A percentile compares a stretch with the other conserved stretches of the same genome.
Evolutionary conservation across 92 coral and sea anemone species (phyloP).

Genomic region (Porites evermanni): DNA sequence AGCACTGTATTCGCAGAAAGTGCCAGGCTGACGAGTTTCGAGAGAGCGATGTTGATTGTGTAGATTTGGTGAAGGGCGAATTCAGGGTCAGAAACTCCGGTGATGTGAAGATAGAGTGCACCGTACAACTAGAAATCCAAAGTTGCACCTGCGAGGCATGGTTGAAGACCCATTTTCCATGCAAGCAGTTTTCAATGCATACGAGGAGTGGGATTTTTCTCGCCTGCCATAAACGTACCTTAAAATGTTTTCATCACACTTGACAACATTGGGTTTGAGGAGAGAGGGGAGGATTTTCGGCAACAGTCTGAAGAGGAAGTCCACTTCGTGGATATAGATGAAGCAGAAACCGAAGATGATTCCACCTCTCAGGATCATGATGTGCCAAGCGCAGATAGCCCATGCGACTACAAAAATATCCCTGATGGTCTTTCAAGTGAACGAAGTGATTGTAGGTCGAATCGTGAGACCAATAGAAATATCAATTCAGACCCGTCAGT

Average conservation of each 20-base stretch:
- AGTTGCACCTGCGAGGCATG: slow-evolving; percentile 57
- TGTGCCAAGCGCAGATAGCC: too few species aligned
- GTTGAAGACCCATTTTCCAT: slow-evolving; percentile 41
- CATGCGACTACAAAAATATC: too few species aligned
- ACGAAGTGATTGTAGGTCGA: neutral
- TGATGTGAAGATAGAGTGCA: slow-evolving; percentile 10
- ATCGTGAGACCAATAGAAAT: slow-evolving; percentile 2
- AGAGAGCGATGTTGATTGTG: slow-evolving; percentile 52
- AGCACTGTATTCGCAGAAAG: slow-evolving; percentile 44
- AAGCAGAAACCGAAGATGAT: slow-evolving; percentile 1
- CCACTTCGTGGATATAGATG: neutral
- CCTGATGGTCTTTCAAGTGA: neutral
- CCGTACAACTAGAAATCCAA: slow-evolving; percentile 36
- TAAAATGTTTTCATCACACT: slow-evolving; percentile 49
- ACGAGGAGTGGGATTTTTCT: slow-evolving; percentile 32
- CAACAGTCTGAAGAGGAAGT: too few species aligned
- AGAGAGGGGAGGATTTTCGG: neutral
- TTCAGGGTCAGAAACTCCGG: slow-evolving; percentile 27
- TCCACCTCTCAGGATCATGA: too few species aligned
- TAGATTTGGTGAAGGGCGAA: slow-evolving; percentile 27
- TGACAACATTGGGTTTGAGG: slow-evolving; percentile 28
- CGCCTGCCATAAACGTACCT: slow-evolving; percentile 35
- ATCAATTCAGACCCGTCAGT: neutral
- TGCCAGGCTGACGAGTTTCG: slow-evolving; percentile 34
- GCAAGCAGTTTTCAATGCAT: slow-evolving; percentile 42